Conservation (phyloP, 2,113 vertebrate species). For the Bambusicola thoracicus region DNA sequence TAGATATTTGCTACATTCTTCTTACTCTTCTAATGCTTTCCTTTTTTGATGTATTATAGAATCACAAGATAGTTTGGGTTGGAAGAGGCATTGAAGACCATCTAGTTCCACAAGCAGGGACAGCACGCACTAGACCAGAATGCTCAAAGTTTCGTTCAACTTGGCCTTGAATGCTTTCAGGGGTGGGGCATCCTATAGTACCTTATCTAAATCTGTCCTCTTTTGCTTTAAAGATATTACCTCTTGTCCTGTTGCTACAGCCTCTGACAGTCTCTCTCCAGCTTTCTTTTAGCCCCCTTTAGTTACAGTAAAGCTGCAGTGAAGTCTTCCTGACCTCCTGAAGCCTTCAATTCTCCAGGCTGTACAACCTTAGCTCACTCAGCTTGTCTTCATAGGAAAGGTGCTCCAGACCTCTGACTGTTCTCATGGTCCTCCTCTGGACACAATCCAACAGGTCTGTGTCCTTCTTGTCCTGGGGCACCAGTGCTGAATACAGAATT, state of each 20-base stretch:
- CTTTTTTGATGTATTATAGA: not conserved
- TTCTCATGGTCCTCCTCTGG: not conserved
- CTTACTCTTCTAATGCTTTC: not conserved
- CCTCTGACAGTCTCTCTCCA: not conserved
- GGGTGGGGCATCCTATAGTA: not conserved
- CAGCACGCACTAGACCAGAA: not conserved
- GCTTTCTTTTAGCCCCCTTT: not conserved
- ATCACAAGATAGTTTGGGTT: not conserved
- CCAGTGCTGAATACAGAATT: not conserved
- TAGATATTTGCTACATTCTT: not conserved
- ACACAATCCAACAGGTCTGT: not conserved
- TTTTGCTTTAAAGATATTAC: not conserved
- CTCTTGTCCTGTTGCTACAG: not conserved
- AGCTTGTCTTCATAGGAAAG: not conserved
- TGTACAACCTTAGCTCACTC: not conserved
- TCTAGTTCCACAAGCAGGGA: not conserved
- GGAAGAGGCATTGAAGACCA: not conserved
- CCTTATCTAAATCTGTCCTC: not conserved
- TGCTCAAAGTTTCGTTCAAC: not conserved
- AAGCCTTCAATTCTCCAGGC: not conserved
- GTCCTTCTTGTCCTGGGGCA: not conserved
- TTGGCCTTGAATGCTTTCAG: not conserved
- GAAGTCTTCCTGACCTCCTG: not conserved
- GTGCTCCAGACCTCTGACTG: not conserved
- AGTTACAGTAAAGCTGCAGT: not conserved